Evolutionary conservation across 2,888 invertebrate genomes (phyloP).

Genomic region (Drosophila paracracens): DNA sequence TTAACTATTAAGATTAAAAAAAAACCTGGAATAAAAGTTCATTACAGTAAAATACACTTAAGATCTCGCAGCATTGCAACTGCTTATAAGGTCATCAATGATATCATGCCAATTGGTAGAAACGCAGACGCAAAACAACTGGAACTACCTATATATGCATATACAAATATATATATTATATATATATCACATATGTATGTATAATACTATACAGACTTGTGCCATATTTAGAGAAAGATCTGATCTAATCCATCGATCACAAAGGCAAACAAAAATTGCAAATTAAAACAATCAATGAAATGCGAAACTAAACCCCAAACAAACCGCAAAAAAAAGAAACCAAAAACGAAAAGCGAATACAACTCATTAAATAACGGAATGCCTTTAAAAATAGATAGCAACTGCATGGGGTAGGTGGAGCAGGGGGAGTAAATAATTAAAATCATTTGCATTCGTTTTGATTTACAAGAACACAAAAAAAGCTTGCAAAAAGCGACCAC

Average conservation of each 20-base stretch:
- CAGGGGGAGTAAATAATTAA: constrained; percentile 17
- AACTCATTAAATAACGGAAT: constrained; percentile 27
- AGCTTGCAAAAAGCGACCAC: constrained; percentile 18
- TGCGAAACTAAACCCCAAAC: constrained; percentile 6
- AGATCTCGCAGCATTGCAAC: not conserved
- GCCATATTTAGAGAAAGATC: constrained; percentile 32
- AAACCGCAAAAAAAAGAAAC: constrained; percentile 7
- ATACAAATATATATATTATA: not conserved
- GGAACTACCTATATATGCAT: constrained; percentile 4
- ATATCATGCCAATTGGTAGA: constrained; percentile 26
- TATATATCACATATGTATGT: not conserved
- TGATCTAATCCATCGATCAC: constrained; percentile 35
- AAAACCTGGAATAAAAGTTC: not conserved
- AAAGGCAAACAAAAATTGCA: constrained; percentile 7
- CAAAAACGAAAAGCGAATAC: constrained; percentile 1
- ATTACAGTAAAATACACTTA: not conserved
- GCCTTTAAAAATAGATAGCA: constrained; percentile 30
- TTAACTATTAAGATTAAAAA: not conserved
- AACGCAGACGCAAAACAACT: constrained; percentile 1
- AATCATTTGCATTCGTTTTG: constrained; percentile 27
- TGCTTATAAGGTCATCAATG: constrained; percentile 25
- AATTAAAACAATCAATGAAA: constrained; percentile 17
- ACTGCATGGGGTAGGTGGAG: not conserved
- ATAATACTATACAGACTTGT: not conserved
- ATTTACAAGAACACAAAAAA: constrained; percentile 21